These are phyloP conservation scores for Phengaris alcon DNA, from an alignment of 2,888 invertebrate species.

Conservation along the genomic window DNA sequence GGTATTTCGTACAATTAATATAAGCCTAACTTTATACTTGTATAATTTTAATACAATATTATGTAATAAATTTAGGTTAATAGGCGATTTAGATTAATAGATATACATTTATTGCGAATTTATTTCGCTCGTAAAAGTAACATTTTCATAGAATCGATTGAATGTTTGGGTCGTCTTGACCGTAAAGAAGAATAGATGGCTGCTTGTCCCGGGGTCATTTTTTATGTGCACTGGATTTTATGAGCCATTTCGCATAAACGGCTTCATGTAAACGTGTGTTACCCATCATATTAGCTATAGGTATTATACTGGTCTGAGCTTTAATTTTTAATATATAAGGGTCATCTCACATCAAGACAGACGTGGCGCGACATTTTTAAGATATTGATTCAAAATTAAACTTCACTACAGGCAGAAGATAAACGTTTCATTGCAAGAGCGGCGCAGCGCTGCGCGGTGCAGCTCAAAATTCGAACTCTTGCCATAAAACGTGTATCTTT, in stretches of 20 bases:
- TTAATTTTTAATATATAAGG: not conserved
- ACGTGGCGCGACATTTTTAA: no score
- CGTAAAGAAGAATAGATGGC: conserved; percentile 25
- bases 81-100: not conserved
- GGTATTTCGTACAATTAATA: no score
- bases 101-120: conserved; percentile 22
- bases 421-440: no score
- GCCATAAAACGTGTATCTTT: no score
- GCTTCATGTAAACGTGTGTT: not conserved
- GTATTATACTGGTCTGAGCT: not conserved
- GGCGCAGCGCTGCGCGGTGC: no score
- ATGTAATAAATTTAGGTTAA: not conserved
- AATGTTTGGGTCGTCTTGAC: conserved; percentile 28
- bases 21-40: no score
- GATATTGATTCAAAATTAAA: no score
- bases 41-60: no score
- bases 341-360: no score
- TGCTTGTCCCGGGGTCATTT: conserved; percentile 17
- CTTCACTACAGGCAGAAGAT: no score
- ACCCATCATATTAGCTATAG: not conserved
- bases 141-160: conserved; percentile 29
- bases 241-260: not conserved
- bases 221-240: conserved; percentile 22
- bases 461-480: no score
- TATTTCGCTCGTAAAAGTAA: conserved; percentile 30